A percentile compares a stretch with the other conserved stretches of the same genome.
Evolutionary conservation across 2,888 invertebrate genomes (phyloP).

Genomic region (Zaprionus lineosus): DNA sequence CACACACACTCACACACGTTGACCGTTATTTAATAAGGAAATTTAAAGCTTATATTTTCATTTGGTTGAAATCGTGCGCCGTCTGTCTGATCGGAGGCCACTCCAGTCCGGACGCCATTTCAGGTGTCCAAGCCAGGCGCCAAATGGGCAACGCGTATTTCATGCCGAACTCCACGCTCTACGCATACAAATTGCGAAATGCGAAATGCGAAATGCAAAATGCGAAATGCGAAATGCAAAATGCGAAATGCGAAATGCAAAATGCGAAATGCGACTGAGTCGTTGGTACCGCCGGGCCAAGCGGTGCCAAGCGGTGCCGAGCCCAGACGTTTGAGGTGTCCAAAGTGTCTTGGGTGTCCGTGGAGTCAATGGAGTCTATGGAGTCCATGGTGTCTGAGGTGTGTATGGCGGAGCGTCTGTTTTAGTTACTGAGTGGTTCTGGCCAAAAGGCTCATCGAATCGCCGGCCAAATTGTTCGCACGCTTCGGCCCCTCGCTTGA

Average conservation of each 20-base stretch:
- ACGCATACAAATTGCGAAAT: conserved; percentile 71
- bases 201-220: conserved; percentile 30
- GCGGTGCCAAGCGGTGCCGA: background rate
- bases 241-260: conserved; percentile 43
- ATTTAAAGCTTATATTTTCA: conserved; percentile 65
- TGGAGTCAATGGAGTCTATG: too few species aligned
- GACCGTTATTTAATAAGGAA: conserved; percentile 77
- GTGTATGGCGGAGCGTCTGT: too few species aligned
- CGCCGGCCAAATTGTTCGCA: conserved; percentile 70
- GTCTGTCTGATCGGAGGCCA: conserved; percentile 33
- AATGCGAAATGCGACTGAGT: conserved; percentile 5
- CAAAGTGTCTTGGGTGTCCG: too few species aligned
- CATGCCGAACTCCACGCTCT: conserved; percentile 53
- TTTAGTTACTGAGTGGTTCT: conserved; percentile 12
- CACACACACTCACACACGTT: conserved; percentile 23
- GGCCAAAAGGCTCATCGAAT: conserved; percentile 64
- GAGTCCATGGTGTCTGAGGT: too few species aligned
- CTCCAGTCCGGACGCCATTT: conserved; percentile 20
- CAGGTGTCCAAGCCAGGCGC: conserved; percentile 64
- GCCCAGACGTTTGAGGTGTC: background rate
- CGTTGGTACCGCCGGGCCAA: too few species aligned
- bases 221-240: conserved; percentile 15
- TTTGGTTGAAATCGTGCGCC: conserved; percentile 51
- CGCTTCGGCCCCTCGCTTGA: conserved; percentile 55
- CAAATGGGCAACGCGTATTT: conserved; percentile 66